Percentiles rank a stretch among this genome's conserved stretches.
Conservation (phyloP, 2,888 invertebrate genomes). For the Antheraea assamensis region DNA sequence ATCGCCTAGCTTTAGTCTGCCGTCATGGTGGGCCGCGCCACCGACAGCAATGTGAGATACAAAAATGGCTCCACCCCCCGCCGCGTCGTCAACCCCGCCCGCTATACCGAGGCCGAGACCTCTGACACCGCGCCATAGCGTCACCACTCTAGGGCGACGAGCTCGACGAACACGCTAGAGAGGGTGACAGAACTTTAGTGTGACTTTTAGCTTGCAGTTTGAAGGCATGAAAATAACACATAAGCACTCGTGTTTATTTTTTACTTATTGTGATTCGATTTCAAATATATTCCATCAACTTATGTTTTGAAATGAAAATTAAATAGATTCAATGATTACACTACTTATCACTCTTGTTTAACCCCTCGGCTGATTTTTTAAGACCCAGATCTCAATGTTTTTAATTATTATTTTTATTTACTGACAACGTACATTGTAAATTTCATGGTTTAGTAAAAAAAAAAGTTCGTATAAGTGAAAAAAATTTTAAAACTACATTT, state of each 20-base stretch:
- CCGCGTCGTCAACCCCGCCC: conserved; percentile 75
- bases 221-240: background rate
- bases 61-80: conserved; percentile 76
- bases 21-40: conserved; percentile 75
- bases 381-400: no score
- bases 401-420: no score
- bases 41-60: conserved; percentile 77
- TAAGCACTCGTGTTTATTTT: background rate
- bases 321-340: background rate
- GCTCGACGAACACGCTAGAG: conserved; percentile 71
- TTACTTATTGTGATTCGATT: background rate
- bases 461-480: no score
- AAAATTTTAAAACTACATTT: no score
- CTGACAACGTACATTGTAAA: no score
- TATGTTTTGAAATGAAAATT: background rate
- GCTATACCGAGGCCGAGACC: conserved; percentile 76
- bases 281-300: background rate
- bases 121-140: conserved; percentile 71
- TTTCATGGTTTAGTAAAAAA: no score
- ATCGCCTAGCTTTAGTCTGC: conserved; percentile 76
- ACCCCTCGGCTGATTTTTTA: no score
- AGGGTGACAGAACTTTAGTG: conserved; percentile 25
- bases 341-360: background rate
- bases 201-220: background rate
- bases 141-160: conserved; percentile 70